Evolutionary conservation across 2,113 vertebrate genomes (phyloP).

Genomic region (Epinephelus cyanopodus): DNA sequence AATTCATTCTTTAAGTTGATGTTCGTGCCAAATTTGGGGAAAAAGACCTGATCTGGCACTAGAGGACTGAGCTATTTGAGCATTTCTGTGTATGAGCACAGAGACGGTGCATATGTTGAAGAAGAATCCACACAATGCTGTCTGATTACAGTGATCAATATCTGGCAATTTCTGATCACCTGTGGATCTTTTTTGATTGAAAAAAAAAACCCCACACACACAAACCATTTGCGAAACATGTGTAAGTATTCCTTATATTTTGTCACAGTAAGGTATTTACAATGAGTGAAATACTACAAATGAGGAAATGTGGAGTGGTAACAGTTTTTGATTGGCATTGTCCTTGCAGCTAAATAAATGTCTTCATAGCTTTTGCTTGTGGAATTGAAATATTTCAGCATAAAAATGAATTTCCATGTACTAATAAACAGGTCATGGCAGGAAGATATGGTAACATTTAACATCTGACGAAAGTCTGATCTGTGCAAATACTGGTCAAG

Average conservation of each 20-base stretch:
- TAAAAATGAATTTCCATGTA: constrained; percentile 16
- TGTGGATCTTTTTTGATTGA: neutral
- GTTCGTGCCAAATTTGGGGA: no score
- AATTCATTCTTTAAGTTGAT: no score
- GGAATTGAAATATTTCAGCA: constrained; percentile 8
- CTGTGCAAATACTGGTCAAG: constrained; percentile 66
- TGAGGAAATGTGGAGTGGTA: neutral
- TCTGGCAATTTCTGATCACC: neutral
- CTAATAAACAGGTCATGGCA: constrained; percentile 17
- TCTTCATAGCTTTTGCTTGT: constrained; percentile 19
- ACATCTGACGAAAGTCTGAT: constrained; percentile 36
- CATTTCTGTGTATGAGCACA: neutral
- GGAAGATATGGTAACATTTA: constrained; percentile 48
- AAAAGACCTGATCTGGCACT: no score
- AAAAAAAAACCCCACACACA: neutral
- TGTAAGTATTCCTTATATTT: constrained; percentile 40
- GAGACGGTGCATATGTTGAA: neutral
- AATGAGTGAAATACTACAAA: constrained; percentile 32
- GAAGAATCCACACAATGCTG: neutral
- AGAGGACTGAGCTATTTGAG: neutral
- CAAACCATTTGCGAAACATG: constrained; percentile 3
- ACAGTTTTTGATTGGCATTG: constrained; percentile 15
- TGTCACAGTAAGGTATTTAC: constrained; percentile 42
- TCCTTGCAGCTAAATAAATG: constrained; percentile 12
- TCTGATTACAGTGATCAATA: neutral